Percentiles rank a stretch among this genome's conserved stretches.
phyloP scores from a whole-genome alignment of 2,113 vertebrate genomes.

The Tenebrosternarchus preto region DNA sequence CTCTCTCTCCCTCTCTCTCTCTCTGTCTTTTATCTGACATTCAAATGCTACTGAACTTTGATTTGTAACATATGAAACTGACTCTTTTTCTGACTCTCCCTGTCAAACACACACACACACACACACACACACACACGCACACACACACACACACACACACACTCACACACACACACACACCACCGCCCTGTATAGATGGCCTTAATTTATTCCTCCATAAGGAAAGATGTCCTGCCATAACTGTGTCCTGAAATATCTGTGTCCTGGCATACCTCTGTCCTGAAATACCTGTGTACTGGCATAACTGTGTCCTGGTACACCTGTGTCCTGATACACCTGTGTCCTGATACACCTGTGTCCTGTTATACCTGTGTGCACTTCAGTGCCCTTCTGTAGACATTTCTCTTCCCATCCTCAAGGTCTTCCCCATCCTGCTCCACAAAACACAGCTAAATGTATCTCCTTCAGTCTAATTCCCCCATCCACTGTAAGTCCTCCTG shows the following conservation, averaged over 20 bases:
- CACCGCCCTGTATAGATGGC: background rate
- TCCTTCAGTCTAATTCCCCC: constrained; percentile 43
- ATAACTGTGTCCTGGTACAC: no score
- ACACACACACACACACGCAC: constrained; percentile 10
- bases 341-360: no score
- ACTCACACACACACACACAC: background rate
- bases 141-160: constrained; percentile 4
- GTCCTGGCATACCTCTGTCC: no score
- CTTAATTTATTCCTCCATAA: constrained; percentile 7
- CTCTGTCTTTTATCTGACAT: no score
- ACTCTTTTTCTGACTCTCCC: no score
- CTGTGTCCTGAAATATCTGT: no score
- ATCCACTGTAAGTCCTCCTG: constrained; percentile 40
- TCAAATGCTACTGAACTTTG: no score
- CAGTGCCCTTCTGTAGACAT: constrained; percentile 26
- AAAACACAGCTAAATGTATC: constrained; percentile 51
- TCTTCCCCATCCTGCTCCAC: constrained; percentile 22
- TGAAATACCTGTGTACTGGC: no score
- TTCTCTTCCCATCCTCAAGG: constrained; percentile 54
- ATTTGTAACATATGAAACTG: no score
- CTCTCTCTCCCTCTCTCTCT: no score
- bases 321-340: no score
- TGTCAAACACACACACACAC: constrained; percentile 32
- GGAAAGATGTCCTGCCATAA: background rate
- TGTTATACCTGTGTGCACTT: background rate